Evolutionary conservation across 2,888 invertebrate species (phyloP).

Genomic region (Pristionchus entomophagus): DNA sequence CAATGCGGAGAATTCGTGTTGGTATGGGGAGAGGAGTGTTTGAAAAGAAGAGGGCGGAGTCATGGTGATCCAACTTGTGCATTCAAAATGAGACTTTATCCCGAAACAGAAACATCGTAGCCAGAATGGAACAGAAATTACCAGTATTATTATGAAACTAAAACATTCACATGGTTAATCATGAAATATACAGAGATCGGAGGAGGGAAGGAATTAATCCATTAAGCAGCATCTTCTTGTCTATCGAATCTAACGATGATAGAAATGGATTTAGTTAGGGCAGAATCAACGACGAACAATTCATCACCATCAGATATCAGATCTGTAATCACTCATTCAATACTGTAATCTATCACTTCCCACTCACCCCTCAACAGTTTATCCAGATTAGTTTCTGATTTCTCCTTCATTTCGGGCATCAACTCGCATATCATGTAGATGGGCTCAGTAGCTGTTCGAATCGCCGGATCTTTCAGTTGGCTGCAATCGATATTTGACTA

Average conservation of each 20-base stretch:
- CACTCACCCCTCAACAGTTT: slow-evolving; percentile 83
- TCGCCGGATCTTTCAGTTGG: slow-evolving; percentile 91
- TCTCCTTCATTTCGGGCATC: slow-evolving; percentile 91
- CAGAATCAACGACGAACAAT: slow-evolving; percentile 91
- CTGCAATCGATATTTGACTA: slow-evolving; percentile 62
- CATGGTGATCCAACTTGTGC: slow-evolving; percentile 8
- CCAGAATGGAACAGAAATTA: slow-evolving; percentile 35
- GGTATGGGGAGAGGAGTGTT: not conserved
- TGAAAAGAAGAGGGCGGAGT: not conserved
- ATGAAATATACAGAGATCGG: not conserved
- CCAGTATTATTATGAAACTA: slow-evolving; percentile 18
- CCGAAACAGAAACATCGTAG: not conserved
- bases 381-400: slow-evolving; percentile 89
- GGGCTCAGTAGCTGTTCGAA: slow-evolving; percentile 87
- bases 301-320: slow-evolving; percentile 90
- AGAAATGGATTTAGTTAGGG: slow-evolving; percentile 83
- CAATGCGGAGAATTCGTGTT: not conserved
- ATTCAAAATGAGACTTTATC: slow-evolving; percentile 27
- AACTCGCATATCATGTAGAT: slow-evolving; percentile 88
- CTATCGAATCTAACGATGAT: slow-evolving; percentile 75
- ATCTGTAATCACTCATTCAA: slow-evolving; percentile 80
- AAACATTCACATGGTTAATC: not conserved
- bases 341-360: not conserved
- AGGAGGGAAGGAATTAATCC: too few relatives aligned
- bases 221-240: slow-evolving; percentile 43